Evolutionary conservation across 2,797 vertebrate genomes (phyloP), one percentile per base, ranked within the genome.

Genomic region (Mus minutoides): DNA sequence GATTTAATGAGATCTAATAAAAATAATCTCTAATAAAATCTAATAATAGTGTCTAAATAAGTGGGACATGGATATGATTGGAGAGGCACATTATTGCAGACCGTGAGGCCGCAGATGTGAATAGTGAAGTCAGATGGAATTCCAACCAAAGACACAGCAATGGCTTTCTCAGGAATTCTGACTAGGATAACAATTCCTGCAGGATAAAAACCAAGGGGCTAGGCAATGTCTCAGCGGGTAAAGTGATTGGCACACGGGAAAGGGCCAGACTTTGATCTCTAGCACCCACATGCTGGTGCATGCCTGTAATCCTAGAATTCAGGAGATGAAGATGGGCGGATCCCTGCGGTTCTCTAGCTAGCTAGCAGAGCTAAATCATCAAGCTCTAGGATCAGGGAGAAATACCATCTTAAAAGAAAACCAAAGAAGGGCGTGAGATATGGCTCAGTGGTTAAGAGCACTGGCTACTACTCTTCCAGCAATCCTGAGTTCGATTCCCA

Each of bases 41-140:
- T 84, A 85, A 88, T 89, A 93, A 93, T 43, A 62, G 24, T 60
- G 85, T 78, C 31, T 78, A 86, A 85, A 73, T 67, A 88, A 90
- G 29, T 85, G 31, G 29, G 34, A 46, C n/a, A 49, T 75, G 14
- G 85, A 90, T 90, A 52, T 73, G 73, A 88, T 34, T 73, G 58
- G 49, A 82, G 80, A 91, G 40, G 34, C 43, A 69, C 83, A 16
- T 24, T n/a, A n/a, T 24, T 52, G 62, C 21, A 69, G 52, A 77
- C 5, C 54, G 34, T 10, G 69, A 94, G 17, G 69, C 46, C 78
- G 19, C 58, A 79, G 56, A 54, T 52, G 34, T 88, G 69, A 46
- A 92, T 64, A 67, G 19, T 43, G 88, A 92, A 79, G 43, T 94
- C 34, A 71, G 77, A 37, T 71, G 56, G 56, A 90, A 94, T 93